phyloP scores from a whole-genome alignment of 2,888 invertebrate genomes.

The Maniola hyperantus region DNA sequence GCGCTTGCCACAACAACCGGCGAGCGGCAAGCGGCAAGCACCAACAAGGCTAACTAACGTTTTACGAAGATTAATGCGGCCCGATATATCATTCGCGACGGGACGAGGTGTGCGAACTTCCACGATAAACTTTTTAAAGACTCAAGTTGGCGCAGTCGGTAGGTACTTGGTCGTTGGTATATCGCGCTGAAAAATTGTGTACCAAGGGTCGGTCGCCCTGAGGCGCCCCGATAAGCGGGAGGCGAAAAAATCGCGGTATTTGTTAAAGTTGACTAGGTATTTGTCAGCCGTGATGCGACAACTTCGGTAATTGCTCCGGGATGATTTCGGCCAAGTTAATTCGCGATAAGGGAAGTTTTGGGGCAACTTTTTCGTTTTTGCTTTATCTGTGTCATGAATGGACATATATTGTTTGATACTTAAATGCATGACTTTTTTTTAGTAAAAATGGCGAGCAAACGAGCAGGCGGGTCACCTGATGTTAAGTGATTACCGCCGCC shows the following conservation, averaged over 20 bases:
- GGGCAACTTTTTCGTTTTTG: constrained; percentile 22
- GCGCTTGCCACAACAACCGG: constrained; percentile 7
- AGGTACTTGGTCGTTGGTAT: constrained; percentile 49
- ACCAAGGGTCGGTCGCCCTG: constrained; percentile 69
- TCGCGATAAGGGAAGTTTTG: constrained; percentile 29
- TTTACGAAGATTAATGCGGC: constrained; percentile 72
- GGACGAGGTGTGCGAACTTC: constrained; percentile 73
- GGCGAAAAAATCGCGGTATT: constrained; percentile 73
- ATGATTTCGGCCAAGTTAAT: constrained; percentile 35
- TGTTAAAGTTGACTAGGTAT: constrained; percentile 74
- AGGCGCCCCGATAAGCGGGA: constrained; percentile 66
- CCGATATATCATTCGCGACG: constrained; percentile 74
- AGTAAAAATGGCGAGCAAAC: no score
- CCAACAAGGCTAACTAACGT: constrained; percentile 63
- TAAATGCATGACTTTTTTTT: not conserved
- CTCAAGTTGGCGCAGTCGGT: constrained; percentile 61
- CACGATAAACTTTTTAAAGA: constrained; percentile 81
- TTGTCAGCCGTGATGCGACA: constrained; percentile 63
- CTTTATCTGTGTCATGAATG: constrained; percentile 8
- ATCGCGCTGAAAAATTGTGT: constrained; percentile 81
- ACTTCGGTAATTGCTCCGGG: constrained; percentile 73
- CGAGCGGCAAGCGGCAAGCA: constrained; percentile 21
- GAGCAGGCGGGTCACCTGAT: no score
- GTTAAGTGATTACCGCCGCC: no score
- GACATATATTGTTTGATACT: no score